Percentiles rank a stretch among this genome's conserved stretches.
Conservation (phyloP, 37 sponge, comb jelly and placozoan species). For the Halichondria panicea region DNA sequence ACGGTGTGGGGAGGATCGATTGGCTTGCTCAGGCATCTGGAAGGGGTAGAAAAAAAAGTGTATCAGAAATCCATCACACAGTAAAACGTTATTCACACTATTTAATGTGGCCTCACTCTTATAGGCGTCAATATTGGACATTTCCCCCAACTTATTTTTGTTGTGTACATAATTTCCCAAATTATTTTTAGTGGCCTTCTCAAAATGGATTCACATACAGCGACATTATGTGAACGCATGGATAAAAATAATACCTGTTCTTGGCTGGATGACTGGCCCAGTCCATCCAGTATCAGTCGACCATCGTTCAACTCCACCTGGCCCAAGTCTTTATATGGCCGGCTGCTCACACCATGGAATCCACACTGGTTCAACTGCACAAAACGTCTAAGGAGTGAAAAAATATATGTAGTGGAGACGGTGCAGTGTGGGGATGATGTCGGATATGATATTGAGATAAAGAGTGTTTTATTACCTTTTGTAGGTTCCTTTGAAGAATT, state of each 20-base stretch:
- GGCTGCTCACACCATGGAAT: slow-evolving; percentile 32
- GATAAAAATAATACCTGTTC: too few relatives aligned
- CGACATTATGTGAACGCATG: too few relatives aligned
- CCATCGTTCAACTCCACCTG: slow-evolving; percentile 46
- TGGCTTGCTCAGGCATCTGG: neutral
- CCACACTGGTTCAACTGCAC: slow-evolving; percentile 41
- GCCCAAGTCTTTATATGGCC: slow-evolving; percentile 55
- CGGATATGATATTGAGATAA: neutral
- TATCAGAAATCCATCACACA: neutral
- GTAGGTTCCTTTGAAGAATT: slow-evolving; percentile 26
- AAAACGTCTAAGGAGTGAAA: slow-evolving; percentile 15
- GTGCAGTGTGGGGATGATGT: too few relatives aligned
- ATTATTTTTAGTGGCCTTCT: too few relatives aligned
- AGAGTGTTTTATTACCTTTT: slow-evolving; percentile 17
- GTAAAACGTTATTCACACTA: neutral
- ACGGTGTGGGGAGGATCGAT: slow-evolving; percentile 1
- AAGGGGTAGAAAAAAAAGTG: neutral
- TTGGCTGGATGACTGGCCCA: too few relatives aligned
- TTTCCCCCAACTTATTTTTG: too few relatives aligned
- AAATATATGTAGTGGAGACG: neutral
- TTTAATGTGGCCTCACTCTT: too few relatives aligned
- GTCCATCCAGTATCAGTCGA: slow-evolving; percentile 37
- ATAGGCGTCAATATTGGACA: too few relatives aligned
- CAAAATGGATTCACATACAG: too few relatives aligned
- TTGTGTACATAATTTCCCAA: too few relatives aligned